Percentiles rank a stretch among this genome's conserved stretches.
phyloP scores from a whole-genome alignment of 2,888 invertebrate genomes.

The Leptinotarsa rubiginosa region DNA sequence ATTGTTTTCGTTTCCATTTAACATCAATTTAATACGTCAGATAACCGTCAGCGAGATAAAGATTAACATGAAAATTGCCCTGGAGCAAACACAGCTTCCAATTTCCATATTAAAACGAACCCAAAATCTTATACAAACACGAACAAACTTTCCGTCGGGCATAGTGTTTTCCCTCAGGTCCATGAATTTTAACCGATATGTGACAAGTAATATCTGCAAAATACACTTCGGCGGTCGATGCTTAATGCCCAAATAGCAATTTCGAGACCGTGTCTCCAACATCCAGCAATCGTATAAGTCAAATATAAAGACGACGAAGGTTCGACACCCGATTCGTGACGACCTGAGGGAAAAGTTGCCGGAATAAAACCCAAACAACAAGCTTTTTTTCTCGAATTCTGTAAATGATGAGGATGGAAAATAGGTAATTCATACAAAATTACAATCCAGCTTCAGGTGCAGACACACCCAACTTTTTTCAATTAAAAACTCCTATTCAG shows the following conservation, averaged over 20 bases:
- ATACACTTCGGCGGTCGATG: slow-evolving; percentile 35
- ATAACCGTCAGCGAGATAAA: slow-evolving; percentile 10
- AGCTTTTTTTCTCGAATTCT: not conserved
- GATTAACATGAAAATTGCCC: slow-evolving; percentile 42
- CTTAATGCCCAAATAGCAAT: slow-evolving; percentile 31
- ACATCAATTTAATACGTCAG: slow-evolving; percentile 14
- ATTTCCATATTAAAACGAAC: slow-evolving; percentile 47
- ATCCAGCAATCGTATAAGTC: slow-evolving; percentile 1
- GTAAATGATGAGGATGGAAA: no score
- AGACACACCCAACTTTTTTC: no score
- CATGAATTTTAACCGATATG: slow-evolving; percentile 41
- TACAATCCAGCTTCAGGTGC: no score
- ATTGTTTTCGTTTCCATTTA: slow-evolving; percentile 18
- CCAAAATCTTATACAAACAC: slow-evolving; percentile 28
- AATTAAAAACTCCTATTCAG: no score
- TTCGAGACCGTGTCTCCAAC: slow-evolving; percentile 17
- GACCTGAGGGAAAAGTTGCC: not conserved
- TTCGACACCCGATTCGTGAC: not conserved
- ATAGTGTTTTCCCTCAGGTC: slow-evolving; percentile 19
- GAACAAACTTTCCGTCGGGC: slow-evolving; percentile 30
- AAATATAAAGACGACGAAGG: slow-evolving; percentile 16
- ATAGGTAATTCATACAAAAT: no score
- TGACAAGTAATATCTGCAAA: slow-evolving; percentile 41
- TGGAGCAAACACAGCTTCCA: slow-evolving; percentile 45
- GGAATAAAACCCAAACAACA: not conserved